Evolutionary conservation across 2,797 vertebrate genomes (phyloP).

Genomic region (Melanotaenia boesemani): DNA sequence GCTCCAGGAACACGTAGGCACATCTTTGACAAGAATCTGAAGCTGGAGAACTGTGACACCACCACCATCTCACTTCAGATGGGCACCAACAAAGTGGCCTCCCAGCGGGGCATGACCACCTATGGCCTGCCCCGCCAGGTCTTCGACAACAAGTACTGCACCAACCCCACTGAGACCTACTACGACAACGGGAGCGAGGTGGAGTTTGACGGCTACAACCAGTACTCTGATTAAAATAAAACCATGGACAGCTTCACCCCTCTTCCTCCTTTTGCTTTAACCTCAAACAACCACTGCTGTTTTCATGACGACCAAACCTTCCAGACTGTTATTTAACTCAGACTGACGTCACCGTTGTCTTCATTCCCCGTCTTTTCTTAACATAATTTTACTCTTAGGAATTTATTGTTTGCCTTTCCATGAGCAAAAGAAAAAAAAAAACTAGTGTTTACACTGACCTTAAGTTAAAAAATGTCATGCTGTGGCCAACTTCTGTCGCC

Average conservation of each 20-base stretch:
- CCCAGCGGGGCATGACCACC: constrained; percentile 93
- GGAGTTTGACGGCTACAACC: constrained; percentile 88
- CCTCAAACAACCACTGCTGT: constrained; percentile 49
- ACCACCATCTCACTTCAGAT: constrained; percentile 94
- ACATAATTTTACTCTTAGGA: constrained; percentile 42
- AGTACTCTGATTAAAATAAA: constrained; percentile 85
- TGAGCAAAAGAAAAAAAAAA: constrained; percentile 41
- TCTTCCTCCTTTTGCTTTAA: constrained; percentile 29
- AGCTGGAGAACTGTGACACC: constrained; percentile 92
- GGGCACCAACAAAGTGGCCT: constrained; percentile 95
- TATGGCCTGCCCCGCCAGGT: constrained; percentile 94
- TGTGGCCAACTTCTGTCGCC: constrained; percentile 36
- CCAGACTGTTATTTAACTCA: constrained; percentile 65
- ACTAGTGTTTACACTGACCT: constrained; percentile 52
- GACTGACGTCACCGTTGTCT: constrained; percentile 33
- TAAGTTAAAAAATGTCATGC: constrained; percentile 27
- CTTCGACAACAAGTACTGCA: constrained; percentile 94
- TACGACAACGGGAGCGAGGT: constrained; percentile 79
- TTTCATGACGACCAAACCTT: constrained; percentile 44
- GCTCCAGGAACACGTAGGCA: constrained; percentile 94
- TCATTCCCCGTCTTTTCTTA: constrained; percentile 26
- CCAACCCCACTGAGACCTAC: constrained; percentile 76
- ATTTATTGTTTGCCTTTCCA: constrained; percentile 52
- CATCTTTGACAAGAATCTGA: constrained; percentile 93
- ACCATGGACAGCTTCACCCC: constrained; percentile 14